Evolutionary conservation across 2,888 invertebrate species (phyloP).

Genomic region (Dasysyrphus tricinctus): DNA sequence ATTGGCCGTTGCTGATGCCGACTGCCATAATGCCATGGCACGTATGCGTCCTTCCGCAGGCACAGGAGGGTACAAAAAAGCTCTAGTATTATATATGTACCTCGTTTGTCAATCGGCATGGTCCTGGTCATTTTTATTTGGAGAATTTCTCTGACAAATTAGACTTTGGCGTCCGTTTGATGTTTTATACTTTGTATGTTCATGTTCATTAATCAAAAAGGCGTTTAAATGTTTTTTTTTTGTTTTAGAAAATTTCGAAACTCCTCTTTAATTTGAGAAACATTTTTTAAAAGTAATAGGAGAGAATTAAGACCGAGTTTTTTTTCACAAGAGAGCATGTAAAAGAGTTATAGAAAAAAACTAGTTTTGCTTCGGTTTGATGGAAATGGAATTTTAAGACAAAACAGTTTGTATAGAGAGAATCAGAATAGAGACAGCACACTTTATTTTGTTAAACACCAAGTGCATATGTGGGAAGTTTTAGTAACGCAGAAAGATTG

Average conservation of each 20-base stretch:
- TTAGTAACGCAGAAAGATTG: no score
- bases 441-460: no score
- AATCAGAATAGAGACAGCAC: no score
- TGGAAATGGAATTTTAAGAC: not conserved
- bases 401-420: no score
- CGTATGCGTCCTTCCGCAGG: not conserved
- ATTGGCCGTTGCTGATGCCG: slow-evolving; percentile 2
- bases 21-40: slow-evolving; percentile 2
- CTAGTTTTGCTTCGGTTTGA: not conserved
- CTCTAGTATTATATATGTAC: not conserved
- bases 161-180: slow-evolving; percentile 61
- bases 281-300: not conserved
- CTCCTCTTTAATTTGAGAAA: not conserved
- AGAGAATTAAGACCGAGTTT: not conserved
- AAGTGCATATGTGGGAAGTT: no score
- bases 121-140: slow-evolving; percentile 59
- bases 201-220: slow-evolving; percentile 60
- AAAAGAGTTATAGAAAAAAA: not conserved
- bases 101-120: slow-evolving; percentile 71
- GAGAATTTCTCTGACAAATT: slow-evolving; percentile 64
- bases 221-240: slow-evolving; percentile 21
- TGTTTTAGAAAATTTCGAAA: not conserved
- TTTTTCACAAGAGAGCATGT: not conserved
- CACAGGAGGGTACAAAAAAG: not conserved
- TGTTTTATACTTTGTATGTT: slow-evolving; percentile 54